Base-by-base conservation (phyloP, 37 sponge, comb jelly and placozoan genomes). In the Theonella swinhoei region DNA sequence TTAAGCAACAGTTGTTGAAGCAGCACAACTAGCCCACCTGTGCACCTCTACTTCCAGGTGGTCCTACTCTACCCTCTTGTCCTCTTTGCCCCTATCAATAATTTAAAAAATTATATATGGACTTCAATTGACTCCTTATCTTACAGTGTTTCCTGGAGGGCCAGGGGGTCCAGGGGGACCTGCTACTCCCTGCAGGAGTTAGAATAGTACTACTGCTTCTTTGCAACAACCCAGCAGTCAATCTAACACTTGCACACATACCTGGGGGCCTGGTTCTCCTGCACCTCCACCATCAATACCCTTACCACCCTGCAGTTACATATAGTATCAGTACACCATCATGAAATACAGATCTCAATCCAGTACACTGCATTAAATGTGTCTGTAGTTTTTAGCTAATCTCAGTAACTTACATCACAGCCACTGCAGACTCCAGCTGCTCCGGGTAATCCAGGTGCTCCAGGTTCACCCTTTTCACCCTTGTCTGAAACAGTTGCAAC, bases 91-190 rank as follows among this genome's bases (percentile, higher is more conserved):
- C 87, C 87, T 86, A 38, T 24, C 11, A 28, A 75, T 28, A 9
- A 75, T 59, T 7, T 32, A 31, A 58, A 47, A 58, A 47, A 43
- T 47, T 31, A 70, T 19, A 8, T 26, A 66, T 62, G n/a, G 2
- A 61, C 64, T n/a, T 14, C 32, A 63, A n/a, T n/a, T n/a, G n/a
- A n/a, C n/a, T n/a, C n/a, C n/a, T n/a, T n/a, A n/a, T n/a, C 91
- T 80, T 66, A 91, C 92, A 68, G 88, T 75, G 23, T 78, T 67
- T 68, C 92, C 92, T 23, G 80, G 80, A 9, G 76, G 47, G 39
- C 92, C 92, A 17, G 68, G 58, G 37, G 80, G 70, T 73, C 91
- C 91, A 67, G 76, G 86, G 1, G 80, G 81, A n/a, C 91, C 91
- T 23, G 59, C 0, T 31, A 73, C 54, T 4, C 87, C 87, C 39